Conservation (phyloP, 2,888 invertebrate species). For the Drosophila austrosaltans region DNA sequence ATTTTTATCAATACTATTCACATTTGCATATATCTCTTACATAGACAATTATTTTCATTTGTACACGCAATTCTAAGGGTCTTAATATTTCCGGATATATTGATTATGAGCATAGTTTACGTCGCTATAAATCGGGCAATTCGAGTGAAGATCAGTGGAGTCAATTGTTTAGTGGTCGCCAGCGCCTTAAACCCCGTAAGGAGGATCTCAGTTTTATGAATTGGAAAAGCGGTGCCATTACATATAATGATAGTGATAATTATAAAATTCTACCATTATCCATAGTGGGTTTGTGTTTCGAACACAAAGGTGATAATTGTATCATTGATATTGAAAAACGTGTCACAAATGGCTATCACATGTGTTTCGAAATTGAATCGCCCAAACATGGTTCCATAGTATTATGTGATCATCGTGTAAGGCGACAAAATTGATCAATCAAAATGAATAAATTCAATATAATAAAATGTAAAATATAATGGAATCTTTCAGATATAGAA, state of each 20-base stretch:
- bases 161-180: slow-evolving; percentile 18
- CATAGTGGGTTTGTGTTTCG: slow-evolving; percentile 22
- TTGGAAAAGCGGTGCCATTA: slow-evolving; percentile 25
- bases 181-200: slow-evolving; percentile 22
- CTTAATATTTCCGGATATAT: slow-evolving; percentile 35
- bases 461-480: background rate
- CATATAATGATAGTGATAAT: slow-evolving; percentile 31
- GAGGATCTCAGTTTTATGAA: slow-evolving; percentile 33
- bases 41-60: slow-evolving; percentile 38
- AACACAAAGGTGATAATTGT: slow-evolving; percentile 28
- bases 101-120: slow-evolving; percentile 35
- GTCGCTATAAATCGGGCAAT: slow-evolving; percentile 7
- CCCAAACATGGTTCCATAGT: slow-evolving; percentile 26
- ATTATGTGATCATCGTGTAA: slow-evolving; percentile 35
- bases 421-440: slow-evolving; percentile 15
- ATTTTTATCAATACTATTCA: background rate
- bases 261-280: slow-evolving; percentile 13
- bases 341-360: slow-evolving; percentile 6
- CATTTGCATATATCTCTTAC: background rate
- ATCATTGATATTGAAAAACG: slow-evolving; percentile 19
- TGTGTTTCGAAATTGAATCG: slow-evolving; percentile 28
- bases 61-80: slow-evolving; percentile 29
- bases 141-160: slow-evolving; percentile 4
- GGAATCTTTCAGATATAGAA: no score
- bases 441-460: background rate